Percentiles rank a stretch among this genome's conserved stretches.
Evolutionary conservation across 2,113 vertebrate species (phyloP).

Genomic region (Chaetorhynchus papuensis): DNA sequence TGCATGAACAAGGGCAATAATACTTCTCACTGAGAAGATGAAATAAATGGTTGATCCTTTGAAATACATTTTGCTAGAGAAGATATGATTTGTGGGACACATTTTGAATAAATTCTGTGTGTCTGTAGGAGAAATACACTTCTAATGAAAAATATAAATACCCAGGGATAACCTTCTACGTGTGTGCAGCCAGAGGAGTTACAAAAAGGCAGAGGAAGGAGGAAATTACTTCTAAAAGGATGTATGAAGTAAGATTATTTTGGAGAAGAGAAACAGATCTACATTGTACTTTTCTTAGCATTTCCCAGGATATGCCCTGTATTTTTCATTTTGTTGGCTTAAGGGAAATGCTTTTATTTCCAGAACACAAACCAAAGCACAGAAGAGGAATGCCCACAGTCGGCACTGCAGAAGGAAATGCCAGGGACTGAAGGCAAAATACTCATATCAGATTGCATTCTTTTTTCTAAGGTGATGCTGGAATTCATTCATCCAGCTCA

Average conservation of each 20-base stretch:
- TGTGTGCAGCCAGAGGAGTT: background rate
- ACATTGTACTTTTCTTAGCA: background rate
- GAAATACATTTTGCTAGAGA: background rate
- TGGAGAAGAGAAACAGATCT: background rate
- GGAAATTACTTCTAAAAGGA: background rate
- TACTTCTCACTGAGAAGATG: background rate
- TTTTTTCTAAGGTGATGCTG: background rate
- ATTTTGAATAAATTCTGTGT: background rate
- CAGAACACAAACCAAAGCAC: background rate
- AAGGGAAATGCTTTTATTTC: background rate
- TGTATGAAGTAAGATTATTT: background rate
- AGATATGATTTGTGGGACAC: background rate
- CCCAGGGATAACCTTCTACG: background rate
- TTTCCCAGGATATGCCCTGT: background rate
- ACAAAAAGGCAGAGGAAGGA: background rate
- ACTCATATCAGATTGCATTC: background rate
- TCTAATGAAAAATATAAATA: background rate
- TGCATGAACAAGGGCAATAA: background rate
- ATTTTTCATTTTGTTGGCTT: background rate
- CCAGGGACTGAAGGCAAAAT: background rate
- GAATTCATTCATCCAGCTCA: background rate
- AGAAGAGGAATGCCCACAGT: background rate
- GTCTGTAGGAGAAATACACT: background rate
- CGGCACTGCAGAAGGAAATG: background rate
- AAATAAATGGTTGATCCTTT: background rate